Evolutionary conservation across 23 tunicate genomes (phyloP).

Genomic region (Aplidium turbinatum): DNA sequence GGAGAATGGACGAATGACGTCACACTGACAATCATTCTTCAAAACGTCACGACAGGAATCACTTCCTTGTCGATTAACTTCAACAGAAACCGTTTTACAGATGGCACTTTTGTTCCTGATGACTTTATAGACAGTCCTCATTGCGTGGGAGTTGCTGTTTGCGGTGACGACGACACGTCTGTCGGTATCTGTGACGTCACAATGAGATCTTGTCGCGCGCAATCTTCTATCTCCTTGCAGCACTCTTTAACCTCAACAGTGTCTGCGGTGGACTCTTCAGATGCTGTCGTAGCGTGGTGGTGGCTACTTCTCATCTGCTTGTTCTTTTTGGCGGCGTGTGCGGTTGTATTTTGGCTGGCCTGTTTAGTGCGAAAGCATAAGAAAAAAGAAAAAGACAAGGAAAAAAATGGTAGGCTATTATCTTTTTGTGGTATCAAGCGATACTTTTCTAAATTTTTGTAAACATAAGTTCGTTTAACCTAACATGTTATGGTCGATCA

Average conservation of each 20-base stretch:
- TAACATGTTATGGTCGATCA: no score
- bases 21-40: constrained; percentile 9
- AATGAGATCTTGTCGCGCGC: constrained; percentile 29
- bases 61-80: background rate
- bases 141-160: constrained; percentile 37
- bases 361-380: background rate
- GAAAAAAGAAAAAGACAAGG: background rate
- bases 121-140: constrained; percentile 11
- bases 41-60: background rate
- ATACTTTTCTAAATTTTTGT: no score
- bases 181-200: constrained; percentile 37
- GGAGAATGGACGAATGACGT: constrained; percentile 25
- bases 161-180: constrained; percentile 15
- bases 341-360: background rate
- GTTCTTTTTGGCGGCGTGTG: background rate
- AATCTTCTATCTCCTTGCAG: constrained; percentile 10
- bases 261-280: background rate
- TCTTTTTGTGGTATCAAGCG: no score
- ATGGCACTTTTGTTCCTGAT: background rate
- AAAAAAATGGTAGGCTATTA: no score
- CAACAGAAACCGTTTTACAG: background rate
- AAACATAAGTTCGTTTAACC: no score
- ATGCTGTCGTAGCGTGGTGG: constrained; percentile 23
- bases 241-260: constrained; percentile 9
- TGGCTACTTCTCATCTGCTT: constrained; percentile 25